Evolutionary conservation across 37 sponge, comb jelly and placozoan genomes (phyloP).

Genomic region (Aplysina aerophoba): DNA sequence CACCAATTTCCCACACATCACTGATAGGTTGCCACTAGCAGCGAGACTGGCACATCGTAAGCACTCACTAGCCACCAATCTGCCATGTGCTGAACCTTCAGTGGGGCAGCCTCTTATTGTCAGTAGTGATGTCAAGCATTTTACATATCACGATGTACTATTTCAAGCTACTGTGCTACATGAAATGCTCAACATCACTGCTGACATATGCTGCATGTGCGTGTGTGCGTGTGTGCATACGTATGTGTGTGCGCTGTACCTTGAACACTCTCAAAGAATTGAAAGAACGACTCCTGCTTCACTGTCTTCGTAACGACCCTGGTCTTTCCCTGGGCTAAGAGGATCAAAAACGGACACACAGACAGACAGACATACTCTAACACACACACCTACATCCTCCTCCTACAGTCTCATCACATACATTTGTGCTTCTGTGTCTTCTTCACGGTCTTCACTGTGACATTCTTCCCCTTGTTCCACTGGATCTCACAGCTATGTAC

Average conservation of each 20-base stretch:
- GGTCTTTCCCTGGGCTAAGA: slow-evolving; percentile 58
- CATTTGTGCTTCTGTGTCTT: slow-evolving; percentile 89
- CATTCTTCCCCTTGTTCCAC: slow-evolving; percentile 95
- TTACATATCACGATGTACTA: no score
- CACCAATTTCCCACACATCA: no score
- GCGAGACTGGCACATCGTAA: no score
- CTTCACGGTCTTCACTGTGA: slow-evolving; percentile 87
- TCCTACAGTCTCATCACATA: not conserved
- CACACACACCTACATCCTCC: not conserved
- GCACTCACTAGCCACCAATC: no score
- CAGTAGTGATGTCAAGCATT: no score
- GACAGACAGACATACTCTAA: not conserved
- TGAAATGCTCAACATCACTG: no score
- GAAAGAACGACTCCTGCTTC: slow-evolving; percentile 90
- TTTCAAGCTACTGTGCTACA: no score
- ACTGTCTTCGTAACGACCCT: slow-evolving; percentile 74
- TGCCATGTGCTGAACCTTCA: no score
- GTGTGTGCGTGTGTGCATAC: not conserved
- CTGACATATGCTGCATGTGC: not conserved
- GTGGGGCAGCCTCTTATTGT: no score
- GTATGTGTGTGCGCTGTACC: not conserved
- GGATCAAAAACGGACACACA: not conserved
- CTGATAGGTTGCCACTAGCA: no score
- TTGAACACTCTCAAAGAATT: slow-evolving; percentile 66
- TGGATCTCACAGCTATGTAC: slow-evolving; percentile 80